Base-by-base conservation (phyloP, 2,797 vertebrate species). In the Falco naumanni region DNA sequence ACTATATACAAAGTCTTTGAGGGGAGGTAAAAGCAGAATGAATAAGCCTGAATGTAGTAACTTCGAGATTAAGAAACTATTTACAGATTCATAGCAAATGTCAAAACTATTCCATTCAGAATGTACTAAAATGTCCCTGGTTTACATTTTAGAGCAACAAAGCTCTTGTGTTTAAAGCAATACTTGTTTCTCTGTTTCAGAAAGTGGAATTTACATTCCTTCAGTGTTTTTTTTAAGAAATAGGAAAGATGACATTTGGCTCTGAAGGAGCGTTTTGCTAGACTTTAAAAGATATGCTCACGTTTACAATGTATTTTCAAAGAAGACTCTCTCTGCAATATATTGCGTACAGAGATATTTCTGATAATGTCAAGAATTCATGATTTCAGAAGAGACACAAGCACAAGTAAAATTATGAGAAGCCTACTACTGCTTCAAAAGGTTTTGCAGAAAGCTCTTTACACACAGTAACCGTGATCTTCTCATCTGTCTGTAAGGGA, bases 231-330 rank as follows among this genome's bases (percentile, higher is more conserved):
- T 31, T 83, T 26, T 15, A 63, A 74, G 28, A 83, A 81, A 83
- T 6, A 45, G 6, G 3, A 59, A 86, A 56, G 33, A 83, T 53
- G 10, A 24, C 65, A 71, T 81, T 53, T 86, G 68, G 34, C 29
- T 51, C 19, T 14, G 33, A 61, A 76, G 21, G 15, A 28, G 10
- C 8, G 16, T 45, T 80, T 84, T 5, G 7, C 48, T 65, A 66
- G 48, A 51, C 31, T 37, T 84, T 19, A 87, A 70, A 90, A 78
- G 0, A 74, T 69, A 48, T 5, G 22, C 10, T 65, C 25, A 13
- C 0, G 0, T 29, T 87, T 60, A 43, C 0, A 0, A 43, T 10
- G 20, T 16, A 54, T 34, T 51, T 77, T 70, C 50, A 92, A 33
- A n/a, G 2, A 19, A 26, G 25, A 14, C 21, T 75, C 60, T 68